A percentile compares a stretch with the other conserved stretches of the same genome.
These are phyloP conservation scores for Minunthozetes semirufus DNA, from an alignment of 2,888 invertebrate genomes.

Conservation along the genomic window DNA sequence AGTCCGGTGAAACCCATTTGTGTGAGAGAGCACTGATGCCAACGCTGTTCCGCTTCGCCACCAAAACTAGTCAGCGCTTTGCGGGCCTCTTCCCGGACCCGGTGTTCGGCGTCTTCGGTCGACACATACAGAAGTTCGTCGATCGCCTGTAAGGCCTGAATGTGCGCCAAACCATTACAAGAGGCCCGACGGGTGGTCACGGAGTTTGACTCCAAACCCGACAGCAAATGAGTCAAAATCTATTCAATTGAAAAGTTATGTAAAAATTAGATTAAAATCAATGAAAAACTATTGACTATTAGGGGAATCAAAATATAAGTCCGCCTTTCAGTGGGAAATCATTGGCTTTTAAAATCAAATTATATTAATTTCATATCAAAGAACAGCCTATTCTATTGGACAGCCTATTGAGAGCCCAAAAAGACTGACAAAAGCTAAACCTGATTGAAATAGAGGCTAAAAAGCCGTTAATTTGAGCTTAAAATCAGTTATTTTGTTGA, in stretches of 20 bases:
- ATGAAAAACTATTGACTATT: too few species aligned
- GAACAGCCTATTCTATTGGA: not conserved
- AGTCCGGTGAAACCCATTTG: slow-evolving; percentile 22
- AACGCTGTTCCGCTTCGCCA: slow-evolving; percentile 5
- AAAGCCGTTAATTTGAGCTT: too few species aligned
- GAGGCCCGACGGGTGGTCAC: slow-evolving; percentile 33
- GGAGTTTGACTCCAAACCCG: slow-evolving; percentile 27
- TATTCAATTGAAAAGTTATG: too few species aligned
- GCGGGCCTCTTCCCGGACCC: slow-evolving; percentile 33
- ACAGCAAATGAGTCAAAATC: slow-evolving; percentile 29
- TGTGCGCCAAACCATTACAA: slow-evolving; percentile 27
- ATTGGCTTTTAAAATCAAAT: too few species aligned
- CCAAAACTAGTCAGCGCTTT: slow-evolving; percentile 52
- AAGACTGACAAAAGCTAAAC: too few species aligned
- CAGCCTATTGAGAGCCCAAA: too few species aligned
- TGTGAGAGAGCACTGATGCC: slow-evolving; percentile 17
- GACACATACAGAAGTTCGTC: slow-evolving; percentile 30
- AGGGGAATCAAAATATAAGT: not conserved
- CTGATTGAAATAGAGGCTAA: too few species aligned
- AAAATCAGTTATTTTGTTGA: too few species aligned
- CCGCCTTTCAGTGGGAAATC: too few species aligned
- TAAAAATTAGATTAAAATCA: too few species aligned
- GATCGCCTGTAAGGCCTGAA: not conserved
- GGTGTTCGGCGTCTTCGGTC: slow-evolving; percentile 27
- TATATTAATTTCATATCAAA: not conserved